phyloP scores from a whole-genome alignment of 2,113 vertebrate species.

The Vidua macroura region DNA sequence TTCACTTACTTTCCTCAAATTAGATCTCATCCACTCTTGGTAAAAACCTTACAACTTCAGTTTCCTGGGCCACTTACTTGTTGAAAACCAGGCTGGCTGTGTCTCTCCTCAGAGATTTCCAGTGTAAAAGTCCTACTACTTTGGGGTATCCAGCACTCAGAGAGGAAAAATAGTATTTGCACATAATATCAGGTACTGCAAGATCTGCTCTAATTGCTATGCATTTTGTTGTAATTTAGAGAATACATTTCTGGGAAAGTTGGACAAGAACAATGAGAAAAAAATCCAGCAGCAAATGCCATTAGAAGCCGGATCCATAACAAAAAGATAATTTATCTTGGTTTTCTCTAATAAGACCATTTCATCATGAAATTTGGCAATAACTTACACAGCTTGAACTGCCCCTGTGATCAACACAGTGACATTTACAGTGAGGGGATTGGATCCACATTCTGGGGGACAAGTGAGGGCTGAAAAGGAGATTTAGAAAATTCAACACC shows the following conservation, averaged over 20 bases:
- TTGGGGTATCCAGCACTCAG: background rate
- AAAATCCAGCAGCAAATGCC: background rate
- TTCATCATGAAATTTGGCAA: background rate
- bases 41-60: background rate
- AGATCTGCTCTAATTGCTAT: background rate
- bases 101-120: background rate
- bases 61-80: background rate
- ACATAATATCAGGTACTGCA: background rate
- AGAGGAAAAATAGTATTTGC: background rate
- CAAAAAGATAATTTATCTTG: background rate
- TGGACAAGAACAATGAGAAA: background rate
- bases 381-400: background rate
- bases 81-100: background rate
- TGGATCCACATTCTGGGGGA: too few species aligned
- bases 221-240: background rate
- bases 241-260: background rate
- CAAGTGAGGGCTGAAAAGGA: background rate
- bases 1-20: background rate
- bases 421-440: background rate
- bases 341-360: background rate
- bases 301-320: background rate
- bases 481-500: background rate
- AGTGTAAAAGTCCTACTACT: background rate
- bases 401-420: fast-evolving
- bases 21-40: background rate